These are phyloP conservation scores for Hydropsyche tenuis DNA, from an alignment of 1,140 invertebrate genomes.

Conservation along the genomic window DNA sequence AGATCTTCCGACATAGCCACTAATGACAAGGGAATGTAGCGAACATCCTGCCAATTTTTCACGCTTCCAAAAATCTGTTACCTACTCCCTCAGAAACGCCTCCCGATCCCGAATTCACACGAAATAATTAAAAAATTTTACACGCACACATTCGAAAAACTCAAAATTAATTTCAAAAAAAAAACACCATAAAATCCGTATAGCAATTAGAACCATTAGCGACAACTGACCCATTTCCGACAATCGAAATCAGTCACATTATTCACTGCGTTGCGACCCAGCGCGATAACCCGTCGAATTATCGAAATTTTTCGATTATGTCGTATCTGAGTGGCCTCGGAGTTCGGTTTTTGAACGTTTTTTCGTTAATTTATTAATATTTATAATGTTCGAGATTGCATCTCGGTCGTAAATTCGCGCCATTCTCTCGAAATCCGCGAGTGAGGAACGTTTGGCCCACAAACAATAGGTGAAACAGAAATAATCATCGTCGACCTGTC, in stretches of 20 bases:
- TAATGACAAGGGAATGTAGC: constrained; percentile 28
- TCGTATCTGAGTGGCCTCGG: not conserved
- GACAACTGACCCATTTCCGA: constrained; percentile 7
- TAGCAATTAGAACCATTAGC: not conserved
- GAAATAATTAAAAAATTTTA: not conserved
- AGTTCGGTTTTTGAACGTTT: not conserved
- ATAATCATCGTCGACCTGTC: not conserved
- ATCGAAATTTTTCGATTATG: not conserved
- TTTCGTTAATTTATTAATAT: too few species aligned
- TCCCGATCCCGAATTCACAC: not conserved
- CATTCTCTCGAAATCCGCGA: too few species aligned
- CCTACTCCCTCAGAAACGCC: too few species aligned
- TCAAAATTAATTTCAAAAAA: too few species aligned
- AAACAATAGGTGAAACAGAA: not conserved
- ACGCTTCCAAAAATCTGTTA: too few species aligned
- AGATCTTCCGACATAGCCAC: not conserved
- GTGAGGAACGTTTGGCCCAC: too few species aligned
- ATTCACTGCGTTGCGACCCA: not conserved
- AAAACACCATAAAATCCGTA: not conserved
- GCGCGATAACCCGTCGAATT: not conserved
- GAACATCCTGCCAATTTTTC: constrained; percentile 21
- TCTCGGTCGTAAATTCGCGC: not conserved
- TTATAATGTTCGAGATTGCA: too few species aligned
- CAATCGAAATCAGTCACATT: constrained; percentile 11
- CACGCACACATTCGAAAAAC: too few species aligned